These are phyloP conservation scores for Matsumurasca onukii DNA, from an alignment of 1,140 invertebrate genomes.

Conservation along the genomic window DNA sequence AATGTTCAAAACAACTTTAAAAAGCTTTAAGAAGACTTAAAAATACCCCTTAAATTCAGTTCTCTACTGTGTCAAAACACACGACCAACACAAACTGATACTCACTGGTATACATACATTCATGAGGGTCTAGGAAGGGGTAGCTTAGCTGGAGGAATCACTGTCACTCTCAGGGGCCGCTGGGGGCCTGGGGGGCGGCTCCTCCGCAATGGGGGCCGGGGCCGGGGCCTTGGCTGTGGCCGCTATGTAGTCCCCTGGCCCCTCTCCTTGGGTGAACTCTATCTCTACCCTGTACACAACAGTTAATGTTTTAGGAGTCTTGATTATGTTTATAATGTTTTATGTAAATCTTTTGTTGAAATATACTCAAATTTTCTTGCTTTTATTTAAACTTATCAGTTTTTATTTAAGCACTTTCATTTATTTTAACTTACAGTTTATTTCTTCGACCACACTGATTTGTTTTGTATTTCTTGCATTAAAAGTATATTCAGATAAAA, in stretches of 20 bases:
- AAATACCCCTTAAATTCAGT: not conserved
- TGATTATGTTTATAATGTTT: not conserved
- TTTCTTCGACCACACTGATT: not conserved
- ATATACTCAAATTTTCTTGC: not conserved
- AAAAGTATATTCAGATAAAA: too few relatives aligned
- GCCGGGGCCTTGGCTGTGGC: constrained; percentile 57
- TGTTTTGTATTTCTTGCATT: too few relatives aligned
- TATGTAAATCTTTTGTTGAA: not conserved
- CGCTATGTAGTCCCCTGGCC: constrained; percentile 71
- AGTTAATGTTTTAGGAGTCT: constrained; percentile 1
- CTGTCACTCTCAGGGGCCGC: constrained; percentile 54
- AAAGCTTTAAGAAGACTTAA: not conserved
- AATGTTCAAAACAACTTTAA: too few relatives aligned
- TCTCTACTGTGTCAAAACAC: not conserved
- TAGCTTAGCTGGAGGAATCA: constrained; percentile 39
- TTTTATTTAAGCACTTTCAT: not conserved
- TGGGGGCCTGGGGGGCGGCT: constrained; percentile 40
- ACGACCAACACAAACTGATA: not conserved
- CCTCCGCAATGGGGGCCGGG: constrained; percentile 46
- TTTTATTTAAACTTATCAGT: not conserved
- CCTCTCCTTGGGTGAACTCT: constrained; percentile 75
- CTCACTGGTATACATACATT: not conserved
- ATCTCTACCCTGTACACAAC: constrained; percentile 69
- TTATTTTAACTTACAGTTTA: not conserved
- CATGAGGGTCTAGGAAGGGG: not conserved